Conservation (phyloP, 2,113 vertebrate genomes). For the Chiloscyllium plagiosum region DNA sequence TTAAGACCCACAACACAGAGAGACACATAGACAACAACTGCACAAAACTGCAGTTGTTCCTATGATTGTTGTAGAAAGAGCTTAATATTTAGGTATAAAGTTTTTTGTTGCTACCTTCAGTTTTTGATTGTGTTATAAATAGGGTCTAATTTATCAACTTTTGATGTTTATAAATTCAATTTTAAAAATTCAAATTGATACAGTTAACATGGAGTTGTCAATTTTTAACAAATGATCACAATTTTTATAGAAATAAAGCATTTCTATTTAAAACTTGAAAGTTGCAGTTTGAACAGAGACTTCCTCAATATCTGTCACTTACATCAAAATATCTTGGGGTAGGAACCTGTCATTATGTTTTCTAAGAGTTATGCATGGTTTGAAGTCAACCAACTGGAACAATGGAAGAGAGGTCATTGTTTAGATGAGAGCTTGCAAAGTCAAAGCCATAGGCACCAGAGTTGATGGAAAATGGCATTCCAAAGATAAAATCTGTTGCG, state of each 20-base stretch:
- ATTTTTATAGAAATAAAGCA: neutral
- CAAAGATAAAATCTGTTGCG: conserved; percentile 46
- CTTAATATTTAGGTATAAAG: neutral
- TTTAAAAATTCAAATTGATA: neutral
- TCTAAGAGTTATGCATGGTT: conserved; percentile 34
- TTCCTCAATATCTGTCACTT: conserved; percentile 34
- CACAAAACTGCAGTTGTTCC: neutral
- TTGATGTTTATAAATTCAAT: neutral
- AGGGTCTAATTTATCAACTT: neutral
- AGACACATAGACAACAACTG: neutral
- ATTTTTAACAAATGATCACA: neutral
- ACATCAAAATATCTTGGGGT: neutral
- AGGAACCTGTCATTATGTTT: neutral
- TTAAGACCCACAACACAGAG: neutral
- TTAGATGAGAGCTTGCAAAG: conserved; percentile 44
- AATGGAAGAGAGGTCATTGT: conserved; percentile 40
- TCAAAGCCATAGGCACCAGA: conserved; percentile 42
- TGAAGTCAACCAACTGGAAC: conserved; percentile 38
- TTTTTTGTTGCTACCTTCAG: neutral
- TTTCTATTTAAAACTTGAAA: neutral
- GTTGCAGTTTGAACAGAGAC: neutral
- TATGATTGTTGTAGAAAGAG: neutral
- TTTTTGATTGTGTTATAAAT: neutral
- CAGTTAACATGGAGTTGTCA: neutral
- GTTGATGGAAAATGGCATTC: conserved; percentile 47